Percentiles rank a stretch among this genome's conserved stretches.
Conservation (phyloP, 1,140 invertebrate species). For the Popillia japonica region DNA sequence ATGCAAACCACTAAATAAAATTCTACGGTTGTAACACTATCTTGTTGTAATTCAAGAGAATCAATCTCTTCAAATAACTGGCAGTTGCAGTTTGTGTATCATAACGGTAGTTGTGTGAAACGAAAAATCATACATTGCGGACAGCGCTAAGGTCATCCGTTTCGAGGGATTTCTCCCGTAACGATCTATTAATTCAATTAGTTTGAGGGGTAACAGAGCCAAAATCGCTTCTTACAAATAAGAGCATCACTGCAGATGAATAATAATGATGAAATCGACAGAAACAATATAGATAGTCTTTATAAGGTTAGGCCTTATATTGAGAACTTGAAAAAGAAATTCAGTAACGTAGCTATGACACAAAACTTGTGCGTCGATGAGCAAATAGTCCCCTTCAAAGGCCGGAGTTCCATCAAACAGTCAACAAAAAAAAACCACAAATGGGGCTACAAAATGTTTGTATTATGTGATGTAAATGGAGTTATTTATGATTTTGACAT, state of each 20-base stretch:
- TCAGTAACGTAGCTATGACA: not conserved
- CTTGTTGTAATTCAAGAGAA: too few relatives aligned
- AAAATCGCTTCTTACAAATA: not conserved
- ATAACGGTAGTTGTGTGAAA: too few relatives aligned
- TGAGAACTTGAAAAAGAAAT: not conserved
- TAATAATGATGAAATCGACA: not conserved
- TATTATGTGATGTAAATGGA: constrained; percentile 40
- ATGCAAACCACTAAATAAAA: too few relatives aligned
- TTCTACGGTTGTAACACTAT: too few relatives aligned
- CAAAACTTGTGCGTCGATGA: constrained; percentile 50
- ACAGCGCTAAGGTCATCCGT: too few relatives aligned
- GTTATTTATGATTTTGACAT: constrained; percentile 48
- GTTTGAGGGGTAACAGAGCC: too few relatives aligned
- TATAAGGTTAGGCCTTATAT: not conserved
- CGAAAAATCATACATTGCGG: not conserved
- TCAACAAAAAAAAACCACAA: constrained; percentile 47
- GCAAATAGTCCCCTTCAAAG: constrained; percentile 38
- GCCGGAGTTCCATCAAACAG: not conserved
- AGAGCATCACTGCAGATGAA: not conserved
- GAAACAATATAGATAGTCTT: not conserved
- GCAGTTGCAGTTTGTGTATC: too few relatives aligned
- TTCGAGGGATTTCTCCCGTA: too few relatives aligned
- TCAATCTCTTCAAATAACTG: too few relatives aligned
- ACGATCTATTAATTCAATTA: too few relatives aligned
- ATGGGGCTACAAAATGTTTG: constrained; percentile 35